Evolutionary conservation across 2,888 invertebrate genomes (phyloP), one percentile per base, ranked within the genome.

Genomic region (Prosopocoilus inquinatus): DNA sequence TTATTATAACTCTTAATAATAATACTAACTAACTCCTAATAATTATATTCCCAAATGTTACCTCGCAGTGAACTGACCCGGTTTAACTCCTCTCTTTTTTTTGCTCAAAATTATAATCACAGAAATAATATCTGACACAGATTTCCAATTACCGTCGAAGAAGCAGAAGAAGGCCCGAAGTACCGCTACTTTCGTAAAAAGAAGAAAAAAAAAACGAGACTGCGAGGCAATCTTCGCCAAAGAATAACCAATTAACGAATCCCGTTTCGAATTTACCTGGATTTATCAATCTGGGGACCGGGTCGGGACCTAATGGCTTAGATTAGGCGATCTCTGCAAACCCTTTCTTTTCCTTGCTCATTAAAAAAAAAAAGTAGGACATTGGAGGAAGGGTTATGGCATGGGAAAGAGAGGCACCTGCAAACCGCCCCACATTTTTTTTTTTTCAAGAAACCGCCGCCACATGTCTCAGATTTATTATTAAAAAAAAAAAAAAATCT

Each of bases 371-470:
- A 55, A 57, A 57, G 38, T 44, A 45, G 57, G 53, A 57, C 57
- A 47, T 39, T 11, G 45, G 49, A 57, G 45, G 49, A 57, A 63
- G 63, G 61, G 63, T 63, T 63, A 61, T 60, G 61, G 61, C 61
- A 61, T 60, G 61, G 61, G 61, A 63, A 63, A 58, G 58, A 60
- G 57, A 60, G 57, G 63, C 63, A 63, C 63, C 63, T 63, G 63
- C 61, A 57, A 63, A 60, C 61, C 63, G 60, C 57, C 58, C 63
- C 54, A 61, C 55, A 61, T 59, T 44, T 56, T 55, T n/a, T n/a
- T n/a, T n/a, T n/a, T n/a, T n/a, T n/a, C n/a, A n/a, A n/a, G n/a
- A 45, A 59, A 57, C 58, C 59, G 59, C 58, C 55, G 57, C 63
- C 63, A 63, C 60, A 61, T 63, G 63, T 54, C 57, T 36, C 8